These are phyloP conservation scores for Melinaea marsaeus DNA, from an alignment of 2,888 invertebrate genomes.

Conservation along the genomic window DNA sequence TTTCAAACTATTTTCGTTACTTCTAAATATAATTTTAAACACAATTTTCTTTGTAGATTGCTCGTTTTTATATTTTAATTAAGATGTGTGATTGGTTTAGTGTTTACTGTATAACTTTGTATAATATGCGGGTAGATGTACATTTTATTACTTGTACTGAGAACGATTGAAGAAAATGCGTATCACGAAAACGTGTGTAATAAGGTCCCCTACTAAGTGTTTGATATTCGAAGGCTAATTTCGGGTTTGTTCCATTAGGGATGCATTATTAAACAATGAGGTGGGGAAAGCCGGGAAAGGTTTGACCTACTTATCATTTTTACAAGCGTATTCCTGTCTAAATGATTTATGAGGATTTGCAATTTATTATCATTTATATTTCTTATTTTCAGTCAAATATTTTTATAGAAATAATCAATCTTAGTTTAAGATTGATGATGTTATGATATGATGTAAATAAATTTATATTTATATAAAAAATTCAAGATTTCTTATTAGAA, in stretches of 20 bases:
- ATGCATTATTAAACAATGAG: conserved; percentile 3
- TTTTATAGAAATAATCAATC: too few relatives aligned
- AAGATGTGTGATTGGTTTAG: too few relatives aligned
- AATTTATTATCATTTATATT: too few relatives aligned
- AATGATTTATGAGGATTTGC: not conserved
- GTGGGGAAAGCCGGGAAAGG: not conserved
- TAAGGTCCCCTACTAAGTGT: not conserved
- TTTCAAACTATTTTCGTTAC: conserved; percentile 2
- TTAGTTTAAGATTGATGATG: too few relatives aligned
- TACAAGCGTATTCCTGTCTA: not conserved
- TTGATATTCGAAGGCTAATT: conserved; percentile 3
- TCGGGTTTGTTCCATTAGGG: conserved; percentile 5
- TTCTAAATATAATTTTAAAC: not conserved
- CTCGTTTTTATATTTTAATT: too few relatives aligned
- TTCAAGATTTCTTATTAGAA: too few relatives aligned
- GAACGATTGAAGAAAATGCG: not conserved
- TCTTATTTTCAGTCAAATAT: too few relatives aligned
- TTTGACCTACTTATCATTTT: not conserved
- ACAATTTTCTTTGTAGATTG: not conserved
- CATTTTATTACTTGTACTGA: too few relatives aligned
- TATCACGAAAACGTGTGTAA: not conserved
- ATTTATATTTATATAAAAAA: too few relatives aligned
- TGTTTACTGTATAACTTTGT: too few relatives aligned
- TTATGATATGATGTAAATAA: too few relatives aligned
- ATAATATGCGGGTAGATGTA: too few relatives aligned